These are phyloP conservation scores for Amphiprion percula DNA, from an alignment of 2,113 vertebrate species.

Conservation along the genomic window DNA sequence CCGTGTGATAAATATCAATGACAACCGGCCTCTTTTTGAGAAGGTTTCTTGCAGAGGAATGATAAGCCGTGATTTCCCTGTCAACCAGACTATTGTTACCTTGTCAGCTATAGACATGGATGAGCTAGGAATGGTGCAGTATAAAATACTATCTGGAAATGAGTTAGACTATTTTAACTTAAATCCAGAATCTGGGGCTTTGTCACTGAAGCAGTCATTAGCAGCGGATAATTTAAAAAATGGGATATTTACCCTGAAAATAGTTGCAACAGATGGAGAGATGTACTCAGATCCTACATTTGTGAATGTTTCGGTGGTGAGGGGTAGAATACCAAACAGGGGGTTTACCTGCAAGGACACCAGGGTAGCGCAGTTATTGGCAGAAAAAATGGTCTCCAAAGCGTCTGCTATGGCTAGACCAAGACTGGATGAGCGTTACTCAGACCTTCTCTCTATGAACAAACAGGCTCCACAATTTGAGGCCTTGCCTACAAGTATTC, in stretches of 20 bases:
- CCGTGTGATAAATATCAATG: conserved; percentile 92
- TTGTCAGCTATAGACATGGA: conserved; percentile 97
- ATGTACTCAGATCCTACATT: conserved; percentile 92
- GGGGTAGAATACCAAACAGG: conserved; percentile 88
- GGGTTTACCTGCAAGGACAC: conserved; percentile 95
- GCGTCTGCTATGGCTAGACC: conserved; percentile 88
- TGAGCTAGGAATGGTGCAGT: conserved; percentile 92
- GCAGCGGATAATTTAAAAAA: conserved; percentile 87
- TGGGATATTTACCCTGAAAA: conserved; percentile 89
- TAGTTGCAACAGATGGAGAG: conserved; percentile 94
- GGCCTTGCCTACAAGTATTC: conserved; percentile 92
- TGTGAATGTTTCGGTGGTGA: conserved; percentile 94
- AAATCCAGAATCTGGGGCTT: conserved; percentile 92
- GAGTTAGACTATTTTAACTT: conserved; percentile 94
- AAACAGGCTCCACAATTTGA: conserved; percentile 95
- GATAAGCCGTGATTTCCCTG: conserved; percentile 92
- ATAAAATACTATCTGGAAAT: conserved; percentile 94
- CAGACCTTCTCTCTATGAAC: conserved; percentile 92
- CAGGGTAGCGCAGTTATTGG: conserved; percentile 91
- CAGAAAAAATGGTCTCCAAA: conserved; percentile 94
- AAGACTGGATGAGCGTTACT: conserved; percentile 87
- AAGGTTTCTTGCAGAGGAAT: conserved; percentile 93
- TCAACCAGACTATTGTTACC: conserved; percentile 91
- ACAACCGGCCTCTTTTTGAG: conserved; percentile 96
- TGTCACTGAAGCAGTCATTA: conserved; percentile 91